Evolutionary conservation across 2,888 invertebrate genomes (phyloP), one percentile per base, ranked within the genome.

Genomic region (Agonopterix heracliana): DNA sequence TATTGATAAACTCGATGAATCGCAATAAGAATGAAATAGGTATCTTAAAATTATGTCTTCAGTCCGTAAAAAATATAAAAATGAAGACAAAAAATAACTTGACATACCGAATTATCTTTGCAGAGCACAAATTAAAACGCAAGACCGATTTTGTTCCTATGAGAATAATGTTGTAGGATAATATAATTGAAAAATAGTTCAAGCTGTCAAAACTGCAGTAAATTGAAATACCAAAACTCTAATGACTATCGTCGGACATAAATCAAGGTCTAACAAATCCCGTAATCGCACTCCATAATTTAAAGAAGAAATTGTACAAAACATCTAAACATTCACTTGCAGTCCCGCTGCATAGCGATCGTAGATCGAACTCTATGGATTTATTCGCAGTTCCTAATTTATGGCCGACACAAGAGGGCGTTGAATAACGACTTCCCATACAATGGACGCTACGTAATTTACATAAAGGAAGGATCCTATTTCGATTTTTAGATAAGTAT

Each of bases 331-430:
- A 51, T 46, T 46, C 52, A 49, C 48, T 49, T 52, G 48, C 52
- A 52, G 46, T 42, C 14, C 35, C 40, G 14, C 12, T 48, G 51
- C 51, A 51, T 66, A 66, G 63, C 62, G 64, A 69, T 75, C 69
- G 65, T 63, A 72, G 69, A 74, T 77, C 77, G 74, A 71, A 79
- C 63, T 80, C 80, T 75, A 76, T 78, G 74, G 76, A 78, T 81
- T 72, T 73, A 80, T 77, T 73, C 79, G 61, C 68, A 26, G 26
- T 65, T 66, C 61, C 66, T 81, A 82, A 84, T 84, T 83, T 84
- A 84, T 82, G 64, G 76, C 72, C 58, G 64, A 65, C 65, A 59
- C 50, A 45, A 47, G 53, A 49, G 54, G 53, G 49, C 49, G 54
- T 56, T 56, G 54, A 49, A 45, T 41, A 17, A 49, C 46, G 41